These are phyloP conservation scores for Drosophila ochracea DNA, from an alignment of 2,888 invertebrate genomes.

Conservation along the genomic window DNA sequence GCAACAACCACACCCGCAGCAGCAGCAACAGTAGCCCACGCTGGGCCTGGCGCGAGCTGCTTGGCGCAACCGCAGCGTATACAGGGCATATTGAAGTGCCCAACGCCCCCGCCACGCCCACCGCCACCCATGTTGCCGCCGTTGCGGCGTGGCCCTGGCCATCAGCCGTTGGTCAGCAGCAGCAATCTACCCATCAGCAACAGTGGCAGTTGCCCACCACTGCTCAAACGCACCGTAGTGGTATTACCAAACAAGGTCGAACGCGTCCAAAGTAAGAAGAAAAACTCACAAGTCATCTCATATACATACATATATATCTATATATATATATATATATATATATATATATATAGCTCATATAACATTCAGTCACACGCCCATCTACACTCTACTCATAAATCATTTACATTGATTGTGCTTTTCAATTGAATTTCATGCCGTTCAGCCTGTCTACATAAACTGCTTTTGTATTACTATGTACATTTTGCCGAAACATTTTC, in stretches of 20 bases:
- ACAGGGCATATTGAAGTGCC: constrained; percentile 69
- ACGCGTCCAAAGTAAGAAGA: constrained; percentile 81
- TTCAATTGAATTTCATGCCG: constrained; percentile 50
- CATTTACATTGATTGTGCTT: constrained; percentile 59
- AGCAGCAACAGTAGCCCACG: constrained; percentile 50
- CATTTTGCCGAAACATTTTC: constrained; percentile 16
- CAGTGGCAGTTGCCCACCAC: constrained; percentile 53
- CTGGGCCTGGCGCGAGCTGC: constrained; percentile 55
- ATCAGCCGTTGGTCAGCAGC: constrained; percentile 40
- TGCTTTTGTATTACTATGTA: constrained; percentile 20
- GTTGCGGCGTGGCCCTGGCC: constrained; percentile 61
- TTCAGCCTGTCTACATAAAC: constrained; percentile 27
- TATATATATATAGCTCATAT: constrained; percentile 23
- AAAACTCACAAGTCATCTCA: constrained; percentile 59
- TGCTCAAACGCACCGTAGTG: constrained; percentile 66
- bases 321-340: constrained; percentile 3
- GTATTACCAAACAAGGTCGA: constrained; percentile 69
- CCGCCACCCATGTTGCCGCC: constrained; percentile 70
- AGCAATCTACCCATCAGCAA: constrained; percentile 34
- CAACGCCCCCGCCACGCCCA: constrained; percentile 77
- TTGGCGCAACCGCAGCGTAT: constrained; percentile 52
- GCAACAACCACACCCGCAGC: constrained; percentile 39
- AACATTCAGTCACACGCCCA: constrained; percentile 13
- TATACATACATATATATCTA: constrained; percentile 14
- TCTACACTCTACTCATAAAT: constrained; percentile 52